phyloP scores from a whole-genome alignment of 2,888 invertebrate genomes.

The Idaea dimidiata region DNA sequence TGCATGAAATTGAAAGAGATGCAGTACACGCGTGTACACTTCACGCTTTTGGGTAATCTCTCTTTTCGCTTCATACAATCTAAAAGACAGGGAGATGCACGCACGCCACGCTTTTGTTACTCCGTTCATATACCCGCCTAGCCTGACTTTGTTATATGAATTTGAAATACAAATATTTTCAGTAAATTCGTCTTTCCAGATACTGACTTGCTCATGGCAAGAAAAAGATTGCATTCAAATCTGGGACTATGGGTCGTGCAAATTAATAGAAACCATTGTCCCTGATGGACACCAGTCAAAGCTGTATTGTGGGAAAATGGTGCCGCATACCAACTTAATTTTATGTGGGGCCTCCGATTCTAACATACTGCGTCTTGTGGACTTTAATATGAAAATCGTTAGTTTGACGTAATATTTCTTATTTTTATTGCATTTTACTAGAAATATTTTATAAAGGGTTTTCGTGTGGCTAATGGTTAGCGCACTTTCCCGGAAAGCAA shows the following conservation, averaged over 20 bases:
- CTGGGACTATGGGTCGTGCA: constrained; percentile 85
- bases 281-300: constrained; percentile 77
- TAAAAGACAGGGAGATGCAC: too few relatives aligned
- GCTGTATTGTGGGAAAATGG: constrained; percentile 83
- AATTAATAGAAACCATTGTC: constrained; percentile 79
- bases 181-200: constrained; percentile 52
- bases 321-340: constrained; percentile 77
- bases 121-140: too few relatives aligned
- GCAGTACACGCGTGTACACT: too few relatives aligned
- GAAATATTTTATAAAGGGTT: too few relatives aligned
- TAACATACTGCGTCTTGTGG: constrained; percentile 82
- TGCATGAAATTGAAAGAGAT: too few relatives aligned
- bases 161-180: not conserved
- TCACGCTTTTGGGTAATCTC: too few relatives aligned
- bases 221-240: constrained; percentile 81
- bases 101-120: too few relatives aligned
- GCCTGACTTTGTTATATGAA: not conserved
- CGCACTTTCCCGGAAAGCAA: not conserved
- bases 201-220: constrained; percentile 84
- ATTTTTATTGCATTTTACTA: not conserved
- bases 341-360: constrained; percentile 83
- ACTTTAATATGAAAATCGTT: constrained; percentile 80
- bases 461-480: not conserved
- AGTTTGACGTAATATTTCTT: constrained; percentile 29
- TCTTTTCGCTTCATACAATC: too few relatives aligned